Conservation (phyloP, 2,797 vertebrate species). For the Acipenser transmontanus region DNA sequence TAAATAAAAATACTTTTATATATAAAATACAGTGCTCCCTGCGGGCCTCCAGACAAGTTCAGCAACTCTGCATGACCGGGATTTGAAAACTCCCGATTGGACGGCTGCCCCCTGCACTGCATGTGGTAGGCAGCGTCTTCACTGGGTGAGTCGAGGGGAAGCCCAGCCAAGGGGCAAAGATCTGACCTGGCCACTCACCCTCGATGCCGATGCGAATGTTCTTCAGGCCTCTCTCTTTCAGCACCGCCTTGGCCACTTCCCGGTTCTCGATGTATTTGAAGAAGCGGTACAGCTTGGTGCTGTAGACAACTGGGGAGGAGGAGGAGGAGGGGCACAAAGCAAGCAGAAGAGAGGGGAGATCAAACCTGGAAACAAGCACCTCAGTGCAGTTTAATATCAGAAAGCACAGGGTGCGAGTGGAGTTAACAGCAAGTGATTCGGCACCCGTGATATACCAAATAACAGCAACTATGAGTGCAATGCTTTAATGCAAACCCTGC, state of each 20-base stretch:
- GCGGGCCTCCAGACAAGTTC: background rate
- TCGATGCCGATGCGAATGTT: conserved; percentile 75
- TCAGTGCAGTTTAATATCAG: too few species aligned
- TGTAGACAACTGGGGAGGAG: conserved; percentile 59
- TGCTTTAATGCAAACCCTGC: background rate
- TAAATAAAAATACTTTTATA: background rate
- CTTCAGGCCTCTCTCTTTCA: conserved; percentile 70
- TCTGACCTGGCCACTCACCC: conserved; percentile 41
- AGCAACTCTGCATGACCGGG: background rate
- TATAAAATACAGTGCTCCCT: background rate
- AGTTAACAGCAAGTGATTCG: too few species aligned
- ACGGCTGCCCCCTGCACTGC: background rate
- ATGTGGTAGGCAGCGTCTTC: background rate
- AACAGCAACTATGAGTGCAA: background rate
- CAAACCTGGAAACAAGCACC: too few species aligned
- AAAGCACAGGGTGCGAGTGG: too few species aligned
- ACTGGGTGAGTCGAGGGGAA: background rate
- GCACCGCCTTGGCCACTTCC: conserved; percentile 65
- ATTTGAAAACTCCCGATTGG: background rate
- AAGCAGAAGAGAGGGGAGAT: too few species aligned
- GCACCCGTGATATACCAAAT: too few species aligned
- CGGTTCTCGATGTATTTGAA: conserved; percentile 76
- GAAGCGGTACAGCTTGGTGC: conserved; percentile 73
- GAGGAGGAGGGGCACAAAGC: too few species aligned
- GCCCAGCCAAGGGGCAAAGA: background rate